These are phyloP conservation scores for Netelia melanura DNA, from an alignment of 2,888 invertebrate genomes.

Conservation along the genomic window DNA sequence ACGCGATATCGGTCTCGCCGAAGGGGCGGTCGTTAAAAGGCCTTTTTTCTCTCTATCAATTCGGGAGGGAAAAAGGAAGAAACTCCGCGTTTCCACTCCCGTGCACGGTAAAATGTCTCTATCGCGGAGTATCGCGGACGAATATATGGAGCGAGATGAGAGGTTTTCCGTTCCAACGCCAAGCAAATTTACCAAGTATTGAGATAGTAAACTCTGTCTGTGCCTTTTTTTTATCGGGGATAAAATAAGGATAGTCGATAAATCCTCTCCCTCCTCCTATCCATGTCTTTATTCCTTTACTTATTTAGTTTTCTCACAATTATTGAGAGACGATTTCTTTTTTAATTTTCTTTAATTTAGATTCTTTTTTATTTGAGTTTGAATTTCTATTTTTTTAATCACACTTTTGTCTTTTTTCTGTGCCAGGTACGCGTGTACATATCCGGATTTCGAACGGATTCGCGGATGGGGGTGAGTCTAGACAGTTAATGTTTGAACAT, in stretches of 20 bases:
- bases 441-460: slow-evolving; percentile 35
- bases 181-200: not conserved
- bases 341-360: too few relatives aligned
- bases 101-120: not conserved
- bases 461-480: slow-evolving; percentile 55
- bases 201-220: not conserved
- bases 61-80: not conserved
- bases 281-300: too few relatives aligned
- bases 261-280: too few relatives aligned
- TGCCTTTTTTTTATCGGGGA: too few relatives aligned
- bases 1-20: slow-evolving; percentile 28
- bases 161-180: not conserved
- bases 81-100: not conserved
- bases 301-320: too few relatives aligned
- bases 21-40: slow-evolving; percentile 44
- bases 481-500: not conserved
- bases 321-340: too few relatives aligned
- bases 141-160: not conserved
- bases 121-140: not conserved
- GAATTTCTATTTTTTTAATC: not conserved
- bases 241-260: too few relatives aligned
- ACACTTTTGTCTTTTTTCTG: slow-evolving; percentile 9
- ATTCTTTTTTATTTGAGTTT: too few relatives aligned
- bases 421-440: slow-evolving; percentile 54
- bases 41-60: slow-evolving; percentile 11